A percentile compares a stretch with the other conserved stretches of the same genome.
phyloP scores from a whole-genome alignment of 2,888 invertebrate species.

The Diaphora mendica region DNA sequence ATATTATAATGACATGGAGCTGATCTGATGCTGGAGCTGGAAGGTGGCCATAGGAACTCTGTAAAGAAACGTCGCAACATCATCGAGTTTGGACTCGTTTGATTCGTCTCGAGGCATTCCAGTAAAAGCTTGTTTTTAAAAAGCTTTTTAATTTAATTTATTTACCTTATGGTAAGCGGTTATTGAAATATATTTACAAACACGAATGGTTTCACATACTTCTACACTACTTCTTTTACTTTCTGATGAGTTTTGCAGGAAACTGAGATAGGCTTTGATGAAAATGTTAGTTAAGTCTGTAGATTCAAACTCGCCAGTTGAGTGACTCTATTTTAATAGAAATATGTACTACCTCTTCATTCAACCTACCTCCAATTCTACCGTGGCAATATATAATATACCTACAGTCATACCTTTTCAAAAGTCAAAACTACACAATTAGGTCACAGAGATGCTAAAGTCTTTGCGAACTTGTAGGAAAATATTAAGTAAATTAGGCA shows the following conservation, averaged over 20 bases:
- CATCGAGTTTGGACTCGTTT: too few relatives aligned
- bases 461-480: background rate
- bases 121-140: too few relatives aligned
- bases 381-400: background rate
- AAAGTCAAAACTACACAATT: background rate
- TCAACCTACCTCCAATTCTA: background rate
- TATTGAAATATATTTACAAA: background rate
- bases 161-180: background rate
- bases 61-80: too few relatives aligned
- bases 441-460: background rate
- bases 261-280: background rate
- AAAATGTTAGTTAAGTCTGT: background rate
- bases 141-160: too few relatives aligned
- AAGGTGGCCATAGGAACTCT: too few relatives aligned
- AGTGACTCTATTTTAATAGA: background rate
- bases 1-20: too few relatives aligned
- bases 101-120: too few relatives aligned
- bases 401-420: background rate
- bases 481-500: background rate
- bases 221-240: too few relatives aligned
- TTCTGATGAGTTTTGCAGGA: background rate
- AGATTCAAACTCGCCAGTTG: too few relatives aligned
- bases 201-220: background rate
- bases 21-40: too few relatives aligned
- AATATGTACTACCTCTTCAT: background rate